phyloP scores from a whole-genome alignment of 2,113 vertebrate genomes.

The Ammodramus savannarum region DNA sequence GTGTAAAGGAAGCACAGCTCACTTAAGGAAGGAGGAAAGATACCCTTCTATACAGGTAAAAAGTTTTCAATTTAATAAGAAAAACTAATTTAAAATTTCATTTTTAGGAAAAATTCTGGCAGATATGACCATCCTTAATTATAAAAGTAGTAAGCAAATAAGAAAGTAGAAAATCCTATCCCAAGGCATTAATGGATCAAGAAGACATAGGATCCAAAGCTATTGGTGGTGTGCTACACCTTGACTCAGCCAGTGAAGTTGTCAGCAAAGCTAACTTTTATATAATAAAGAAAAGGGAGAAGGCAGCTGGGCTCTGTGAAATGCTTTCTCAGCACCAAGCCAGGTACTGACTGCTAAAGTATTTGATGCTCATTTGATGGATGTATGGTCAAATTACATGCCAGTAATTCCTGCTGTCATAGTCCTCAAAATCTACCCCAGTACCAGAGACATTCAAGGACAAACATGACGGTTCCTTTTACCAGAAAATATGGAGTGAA shows the following conservation, averaged over 20 bases:
- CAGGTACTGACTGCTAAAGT: background rate
- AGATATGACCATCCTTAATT: background rate
- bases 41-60: background rate
- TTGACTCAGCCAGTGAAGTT: constrained; percentile 32
- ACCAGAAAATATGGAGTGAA: constrained; percentile 19
- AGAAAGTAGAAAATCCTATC: background rate
- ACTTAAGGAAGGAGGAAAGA: constrained; percentile 1
- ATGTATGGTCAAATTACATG: constrained; percentile 58
- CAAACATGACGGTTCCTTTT: constrained; percentile 11
- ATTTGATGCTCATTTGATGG: constrained; percentile 40
- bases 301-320: constrained; percentile 14
- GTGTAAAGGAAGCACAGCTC: background rate
- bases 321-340: constrained; percentile 44
- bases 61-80: background rate
- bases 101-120: background rate
- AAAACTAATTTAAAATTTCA: background rate
- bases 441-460: constrained; percentile 47
- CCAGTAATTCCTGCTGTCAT: constrained; percentile 54
- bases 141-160: background rate
- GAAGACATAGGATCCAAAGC: constrained; percentile 3
- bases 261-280: constrained; percentile 35
- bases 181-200: background rate
- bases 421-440: constrained; percentile 9
- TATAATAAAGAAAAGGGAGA: constrained; percentile 35
- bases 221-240: background rate